Evolutionary conservation across 2,888 invertebrate species (phyloP).

Genomic region (Agonum fuliginosum): DNA sequence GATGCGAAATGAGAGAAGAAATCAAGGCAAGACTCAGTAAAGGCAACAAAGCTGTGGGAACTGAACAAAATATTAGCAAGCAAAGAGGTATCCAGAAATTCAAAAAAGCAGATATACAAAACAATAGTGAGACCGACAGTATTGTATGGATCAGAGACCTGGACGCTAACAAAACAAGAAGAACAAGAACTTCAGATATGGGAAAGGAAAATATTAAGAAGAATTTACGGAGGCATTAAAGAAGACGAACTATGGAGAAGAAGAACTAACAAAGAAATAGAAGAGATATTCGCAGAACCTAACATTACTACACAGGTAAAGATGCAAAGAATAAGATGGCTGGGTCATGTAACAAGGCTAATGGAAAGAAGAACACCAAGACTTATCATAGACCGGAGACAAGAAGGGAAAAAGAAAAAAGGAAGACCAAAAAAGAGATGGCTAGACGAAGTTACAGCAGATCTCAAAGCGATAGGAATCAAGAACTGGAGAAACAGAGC

Average conservation of each 20-base stretch:
- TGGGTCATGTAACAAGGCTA: constrained; percentile 55
- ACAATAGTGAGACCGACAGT: constrained; percentile 1
- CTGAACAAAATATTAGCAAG: neutral
- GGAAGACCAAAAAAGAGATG: too few species aligned
- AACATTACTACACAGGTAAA: constrained; percentile 32
- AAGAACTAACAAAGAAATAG: constrained; percentile 53
- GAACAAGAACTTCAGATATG: constrained; percentile 31
- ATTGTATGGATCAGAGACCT: neutral
- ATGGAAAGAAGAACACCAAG: constrained; percentile 41
- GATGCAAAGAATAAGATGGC: constrained; percentile 47
- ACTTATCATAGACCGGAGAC: too few species aligned
- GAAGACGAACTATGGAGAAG: constrained; percentile 45
- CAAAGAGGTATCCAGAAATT: neutral
- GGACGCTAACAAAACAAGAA: constrained; percentile 26
- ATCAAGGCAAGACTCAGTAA: neutral
- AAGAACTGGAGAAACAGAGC: too few species aligned
- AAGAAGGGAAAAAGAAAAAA: too few species aligned
- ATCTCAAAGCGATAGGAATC: too few species aligned
- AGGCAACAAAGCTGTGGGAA: neutral
- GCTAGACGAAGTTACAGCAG: too few species aligned
- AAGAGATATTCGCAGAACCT: constrained; percentile 38
- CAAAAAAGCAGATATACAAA: constrained; percentile 9
- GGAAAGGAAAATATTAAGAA: constrained; percentile 50
- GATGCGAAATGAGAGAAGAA: neutral
- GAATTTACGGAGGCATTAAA: constrained; percentile 52